These are phyloP conservation scores for Himalopsyche japonica DNA, from an alignment of 2,888 invertebrate genomes.

Conservation along the genomic window DNA sequence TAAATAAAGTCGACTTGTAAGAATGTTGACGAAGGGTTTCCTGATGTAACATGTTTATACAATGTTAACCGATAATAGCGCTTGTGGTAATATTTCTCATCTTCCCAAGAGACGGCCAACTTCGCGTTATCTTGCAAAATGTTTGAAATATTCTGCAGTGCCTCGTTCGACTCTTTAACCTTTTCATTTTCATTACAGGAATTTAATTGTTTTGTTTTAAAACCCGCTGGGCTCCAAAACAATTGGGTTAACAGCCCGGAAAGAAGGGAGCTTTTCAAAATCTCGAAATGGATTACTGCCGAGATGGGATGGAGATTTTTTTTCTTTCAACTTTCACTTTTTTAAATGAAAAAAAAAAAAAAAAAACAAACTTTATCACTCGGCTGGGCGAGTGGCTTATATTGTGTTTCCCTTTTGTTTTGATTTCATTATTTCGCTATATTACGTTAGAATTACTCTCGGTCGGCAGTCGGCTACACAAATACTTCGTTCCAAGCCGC, in stretches of 20 bases:
- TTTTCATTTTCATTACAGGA: slow-evolving; percentile 37
- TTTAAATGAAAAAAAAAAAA: neutral
- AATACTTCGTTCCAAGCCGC: neutral
- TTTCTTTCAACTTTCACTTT: slow-evolving; percentile 6
- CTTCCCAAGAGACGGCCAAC: slow-evolving; percentile 3
- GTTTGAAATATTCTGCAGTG: slow-evolving; percentile 18
- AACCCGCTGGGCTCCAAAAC: slow-evolving; percentile 30
- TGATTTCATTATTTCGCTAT: slow-evolving; percentile 7
- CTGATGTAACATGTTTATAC: neutral
- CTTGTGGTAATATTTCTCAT: neutral
- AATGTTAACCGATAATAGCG: neutral
- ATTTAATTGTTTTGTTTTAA: slow-evolving; percentile 39
- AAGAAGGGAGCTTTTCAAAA: slow-evolving; percentile 30
- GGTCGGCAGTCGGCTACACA: neutral
- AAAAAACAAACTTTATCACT: slow-evolving; percentile 7
- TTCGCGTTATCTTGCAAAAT: slow-evolving; percentile 27
- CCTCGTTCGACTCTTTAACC: slow-evolving; percentile 33
- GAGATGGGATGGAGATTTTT: slow-evolving; percentile 4
- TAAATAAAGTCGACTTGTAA: too few species aligned
- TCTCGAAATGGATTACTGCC: slow-evolving; percentile 29
- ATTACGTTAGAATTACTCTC: slow-evolving; percentile 1
- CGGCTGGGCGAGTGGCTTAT: neutral
- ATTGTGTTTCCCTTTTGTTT: slow-evolving; percentile 7
- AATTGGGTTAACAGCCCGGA: slow-evolving; percentile 37
- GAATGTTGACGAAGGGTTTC: neutral